Evolutionary conservation across 2,888 invertebrate species (phyloP), one percentile per base, ranked within the genome.

Genomic region (Stenodema calcarata): DNA sequence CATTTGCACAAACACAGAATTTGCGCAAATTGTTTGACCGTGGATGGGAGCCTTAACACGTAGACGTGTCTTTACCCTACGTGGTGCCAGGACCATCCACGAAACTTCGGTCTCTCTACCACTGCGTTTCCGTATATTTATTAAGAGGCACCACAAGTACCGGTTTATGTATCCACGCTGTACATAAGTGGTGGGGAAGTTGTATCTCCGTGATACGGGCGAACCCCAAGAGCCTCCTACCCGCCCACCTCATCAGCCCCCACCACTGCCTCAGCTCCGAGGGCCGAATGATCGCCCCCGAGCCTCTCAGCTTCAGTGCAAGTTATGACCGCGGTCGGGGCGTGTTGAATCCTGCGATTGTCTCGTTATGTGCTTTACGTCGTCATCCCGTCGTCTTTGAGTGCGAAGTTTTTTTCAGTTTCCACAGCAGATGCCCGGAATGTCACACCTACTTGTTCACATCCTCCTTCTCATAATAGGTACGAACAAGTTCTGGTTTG

Each of bases 281-380:
- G 14, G 11, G 78, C 44, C n/a, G n/a, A n/a, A n/a, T n/a, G n/a
- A n/a, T 16, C 44, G 42, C 28, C 35, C 12, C 41, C n/a, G 27
- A 42, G 35, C 44, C 78, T 44, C 44, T 78, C n/a, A n/a, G n/a
- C n/a, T n/a, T n/a, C 78, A 78, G 78, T 78, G 78, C 78, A 23
- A 44, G 78, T 41, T 42, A 44, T 78, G 78, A 78, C 78, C 23
- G 78, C 78, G 78, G 41, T 42, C 42, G 42, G 41, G 11, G 7
- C 6, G 78, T 78, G 78, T 44, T 35, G 41, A 78, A 11, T 16
- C 14, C 9, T 4, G 12, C 73, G 16, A n/a, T 78, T 23, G 44
- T 78, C 78, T 27, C 44, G 78, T 78, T 78, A 78, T 78, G 78
- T 78, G 78, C 44, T 41, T 42, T 23, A 44, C 78, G 78, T 78